Conservation (phyloP, 2,113 vertebrate species). For the Pituophis catenifer region DNA sequence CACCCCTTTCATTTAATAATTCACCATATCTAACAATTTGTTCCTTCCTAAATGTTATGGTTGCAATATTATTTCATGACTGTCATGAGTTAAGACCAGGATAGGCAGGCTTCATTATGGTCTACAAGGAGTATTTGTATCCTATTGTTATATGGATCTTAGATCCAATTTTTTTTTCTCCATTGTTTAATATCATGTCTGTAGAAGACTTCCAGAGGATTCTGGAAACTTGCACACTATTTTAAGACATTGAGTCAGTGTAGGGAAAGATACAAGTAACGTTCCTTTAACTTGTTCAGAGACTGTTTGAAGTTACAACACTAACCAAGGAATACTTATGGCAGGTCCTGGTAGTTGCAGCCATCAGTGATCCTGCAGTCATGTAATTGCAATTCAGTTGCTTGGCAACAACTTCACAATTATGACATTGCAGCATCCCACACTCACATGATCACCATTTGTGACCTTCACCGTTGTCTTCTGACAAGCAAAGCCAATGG, state of each 20-base stretch:
- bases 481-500: no score
- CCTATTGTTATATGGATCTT: not conserved
- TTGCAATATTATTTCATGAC: no score
- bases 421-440: not conserved
- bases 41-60: no score
- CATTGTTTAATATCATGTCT: not conserved
- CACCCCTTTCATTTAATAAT: no score
- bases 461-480: not conserved
- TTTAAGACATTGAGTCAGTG: not conserved
- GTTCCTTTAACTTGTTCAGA: not conserved
- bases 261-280: not conserved
- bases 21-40: no score
- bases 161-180: not conserved
- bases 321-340: not conserved
- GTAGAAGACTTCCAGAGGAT: not conserved
- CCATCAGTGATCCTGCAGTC: not conserved
- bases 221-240: not conserved
- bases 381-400: not conserved
- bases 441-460: not conserved
- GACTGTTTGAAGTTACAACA: no score
- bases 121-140: not conserved
- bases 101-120: no score
- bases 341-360: no score
- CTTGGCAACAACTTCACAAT: not conserved
- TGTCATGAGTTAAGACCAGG: no score